These are phyloP conservation scores for Netelia fuscicornis DNA, from an alignment of 2,888 invertebrate species.

Conservation along the genomic window DNA sequence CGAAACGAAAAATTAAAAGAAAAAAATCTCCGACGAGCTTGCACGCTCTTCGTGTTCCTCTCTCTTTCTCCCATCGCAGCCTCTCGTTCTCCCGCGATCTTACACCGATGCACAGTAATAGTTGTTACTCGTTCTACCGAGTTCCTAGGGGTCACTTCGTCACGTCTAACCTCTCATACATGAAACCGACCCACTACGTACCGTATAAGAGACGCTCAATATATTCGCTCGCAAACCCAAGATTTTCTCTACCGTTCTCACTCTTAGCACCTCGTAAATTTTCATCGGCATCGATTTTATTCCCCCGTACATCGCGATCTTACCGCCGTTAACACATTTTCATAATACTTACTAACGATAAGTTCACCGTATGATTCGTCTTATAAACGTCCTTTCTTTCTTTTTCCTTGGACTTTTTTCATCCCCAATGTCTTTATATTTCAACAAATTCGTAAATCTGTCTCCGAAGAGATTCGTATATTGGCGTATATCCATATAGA, in stretches of 20 bases:
- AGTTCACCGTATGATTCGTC: not conserved
- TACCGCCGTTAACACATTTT: not conserved
- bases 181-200: constrained; percentile 29
- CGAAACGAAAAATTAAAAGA: not conserved
- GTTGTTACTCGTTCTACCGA: constrained; percentile 30
- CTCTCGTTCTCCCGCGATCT: constrained; percentile 9
- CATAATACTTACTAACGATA: not conserved
- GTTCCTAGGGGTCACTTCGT: constrained; percentile 61
- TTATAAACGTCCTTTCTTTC: not conserved
- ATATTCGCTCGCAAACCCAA: constrained; percentile 5
- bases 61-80: not conserved
- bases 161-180: constrained; percentile 55
- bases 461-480: constrained; percentile 26
- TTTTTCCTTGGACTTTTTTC: not conserved
- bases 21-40: not conserved
- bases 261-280: constrained; percentile 51
- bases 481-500: constrained; percentile 28
- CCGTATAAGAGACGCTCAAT: not conserved
- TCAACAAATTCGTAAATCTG: constrained; percentile 49
- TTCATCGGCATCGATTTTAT: constrained; percentile 10
- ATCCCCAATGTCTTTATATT: not conserved
- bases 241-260: constrained; percentile 30
- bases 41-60: constrained; percentile 1
- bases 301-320: not conserved
- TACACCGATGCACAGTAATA: constrained; percentile 31